phyloP scores from a whole-genome alignment of 2,888 invertebrate genomes.

The Ametastegia equiseti region DNA sequence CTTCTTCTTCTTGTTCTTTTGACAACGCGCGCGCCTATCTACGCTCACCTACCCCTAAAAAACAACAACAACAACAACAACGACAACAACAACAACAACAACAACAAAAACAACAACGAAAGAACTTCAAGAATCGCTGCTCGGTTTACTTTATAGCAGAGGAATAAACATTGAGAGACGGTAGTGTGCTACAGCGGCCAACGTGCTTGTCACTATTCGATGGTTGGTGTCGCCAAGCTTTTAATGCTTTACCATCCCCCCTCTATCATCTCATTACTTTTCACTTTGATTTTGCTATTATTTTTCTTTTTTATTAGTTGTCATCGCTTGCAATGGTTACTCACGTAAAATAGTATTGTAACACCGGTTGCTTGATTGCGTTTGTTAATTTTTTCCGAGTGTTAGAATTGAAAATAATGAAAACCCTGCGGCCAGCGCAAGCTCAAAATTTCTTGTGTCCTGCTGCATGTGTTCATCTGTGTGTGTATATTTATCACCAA shows the following conservation, averaged over 20 bases:
- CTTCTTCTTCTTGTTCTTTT: conserved; percentile 58
- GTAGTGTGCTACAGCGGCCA: conserved; percentile 74
- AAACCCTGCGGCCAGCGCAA: not conserved
- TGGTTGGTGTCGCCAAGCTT: conserved; percentile 67
- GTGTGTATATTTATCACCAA: not conserved
- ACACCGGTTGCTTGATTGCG: too few relatives aligned
- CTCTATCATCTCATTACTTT: not conserved
- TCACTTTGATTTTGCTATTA: not conserved
- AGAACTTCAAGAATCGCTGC: not conserved
- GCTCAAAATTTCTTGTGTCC: not conserved
- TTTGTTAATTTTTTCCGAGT: too few relatives aligned
- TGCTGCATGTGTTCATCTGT: too few relatives aligned
- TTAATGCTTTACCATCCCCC: conserved; percentile 5
- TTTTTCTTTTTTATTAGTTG: not conserved
- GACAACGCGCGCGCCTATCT: conserved; percentile 62
- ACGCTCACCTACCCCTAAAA: not conserved
- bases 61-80: conserved; percentile 32
- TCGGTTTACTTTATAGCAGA: not conserved
- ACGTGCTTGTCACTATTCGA: conserved; percentile 74
- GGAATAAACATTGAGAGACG: conserved; percentile 61
- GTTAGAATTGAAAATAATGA: too few relatives aligned
- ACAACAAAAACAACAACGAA: not conserved
- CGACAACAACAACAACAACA: conserved; percentile 59
- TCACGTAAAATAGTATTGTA: too few relatives aligned
- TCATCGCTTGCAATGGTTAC: too few relatives aligned